Base-by-base conservation (phyloP, 1,140 invertebrate species). In the Neuroterus valhalla region DNA sequence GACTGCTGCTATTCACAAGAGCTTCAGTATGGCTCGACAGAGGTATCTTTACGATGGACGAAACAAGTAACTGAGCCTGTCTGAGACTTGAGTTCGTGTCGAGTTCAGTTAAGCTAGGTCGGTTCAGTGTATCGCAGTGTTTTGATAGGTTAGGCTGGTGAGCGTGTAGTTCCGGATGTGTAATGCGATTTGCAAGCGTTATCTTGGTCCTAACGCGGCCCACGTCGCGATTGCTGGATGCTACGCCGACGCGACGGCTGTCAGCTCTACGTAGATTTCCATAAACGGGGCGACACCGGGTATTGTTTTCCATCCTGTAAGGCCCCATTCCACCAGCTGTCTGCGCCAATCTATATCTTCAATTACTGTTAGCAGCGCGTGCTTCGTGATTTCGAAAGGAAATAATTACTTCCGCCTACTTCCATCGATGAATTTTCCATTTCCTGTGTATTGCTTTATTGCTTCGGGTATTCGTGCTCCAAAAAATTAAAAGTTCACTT, bases 121-220 rank as follows among this genome's bases (percentile, higher is more conserved):
- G 55, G 23, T 12, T 31, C 14, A 14, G 12, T 55, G 23, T 55
- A 14, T 21, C 26, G 23, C 21, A 11, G 19, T 55, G 52, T 31
- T 23, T 8, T 23, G 15, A 55, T 55, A 55, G 50, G 5, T 52
- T 23, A 11, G 50, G 50, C 23, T 52, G 1, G 50, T 26, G 19
- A 52, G 19, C 21, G 50, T 52, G 50, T 52, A 62, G 26, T n/a
- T 26, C 55, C 55, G 55, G 55, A 62, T 26, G 55, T 62, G 55
- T 62, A 62, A 62, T 62, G 55, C 55, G 55, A 62, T 62, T 62
- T 62, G 55, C 55, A 62, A 62, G 55, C 55, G 55, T 62, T 62
- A 62, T 62, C 55, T 62, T 15, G 55, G 55, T 23, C 23, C 55
- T 62, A 62, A 62, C 55, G 55, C n/a, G 55, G 26, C 23, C 26